Percentiles rank a stretch among this genome's conserved stretches.
Conservation (phyloP, 2,113 vertebrate genomes). For the Pygoscelis antarcticus region DNA sequence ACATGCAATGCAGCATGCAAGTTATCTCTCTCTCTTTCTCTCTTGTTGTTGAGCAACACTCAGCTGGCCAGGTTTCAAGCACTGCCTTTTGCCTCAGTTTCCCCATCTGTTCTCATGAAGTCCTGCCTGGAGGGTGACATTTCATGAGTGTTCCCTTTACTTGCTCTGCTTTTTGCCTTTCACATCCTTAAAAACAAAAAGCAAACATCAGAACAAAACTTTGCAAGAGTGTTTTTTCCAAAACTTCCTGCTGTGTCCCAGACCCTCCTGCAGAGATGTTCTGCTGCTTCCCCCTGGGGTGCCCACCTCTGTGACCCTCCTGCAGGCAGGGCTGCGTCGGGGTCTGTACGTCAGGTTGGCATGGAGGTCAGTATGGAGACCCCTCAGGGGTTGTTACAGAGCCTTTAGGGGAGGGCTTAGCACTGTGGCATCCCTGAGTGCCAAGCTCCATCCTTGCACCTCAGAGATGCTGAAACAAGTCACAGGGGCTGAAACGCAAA, state of each 20-base stretch:
- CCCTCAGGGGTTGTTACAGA: not conserved
- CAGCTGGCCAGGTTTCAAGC: not conserved
- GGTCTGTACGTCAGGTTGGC: fast-evolving
- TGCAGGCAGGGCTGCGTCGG: not conserved
- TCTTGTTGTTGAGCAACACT: not conserved
- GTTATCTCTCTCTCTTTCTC: not conserved
- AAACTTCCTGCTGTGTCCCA: not conserved
- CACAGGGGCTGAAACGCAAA: not conserved
- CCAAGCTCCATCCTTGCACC: not conserved
- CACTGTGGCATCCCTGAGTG: not conserved
- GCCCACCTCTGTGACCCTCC: not conserved
- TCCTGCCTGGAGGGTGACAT: not conserved
- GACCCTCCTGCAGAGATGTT: not conserved
- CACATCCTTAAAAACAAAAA: not conserved
- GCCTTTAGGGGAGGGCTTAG: not conserved
- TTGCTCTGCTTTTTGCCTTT: not conserved
- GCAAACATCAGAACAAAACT: not conserved
- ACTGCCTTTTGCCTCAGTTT: not conserved
- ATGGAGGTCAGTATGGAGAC: fast-evolving
- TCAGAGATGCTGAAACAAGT: not conserved
- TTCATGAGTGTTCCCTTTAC: not conserved
- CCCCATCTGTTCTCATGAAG: not conserved
- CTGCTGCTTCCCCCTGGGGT: not conserved
- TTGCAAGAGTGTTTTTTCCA: not conserved
- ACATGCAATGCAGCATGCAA: not conserved